These are phyloP conservation scores for Epizoanthus ramosus DNA, from an alignment of 92 coral and sea anemone genomes.

Conservation along the genomic window DNA sequence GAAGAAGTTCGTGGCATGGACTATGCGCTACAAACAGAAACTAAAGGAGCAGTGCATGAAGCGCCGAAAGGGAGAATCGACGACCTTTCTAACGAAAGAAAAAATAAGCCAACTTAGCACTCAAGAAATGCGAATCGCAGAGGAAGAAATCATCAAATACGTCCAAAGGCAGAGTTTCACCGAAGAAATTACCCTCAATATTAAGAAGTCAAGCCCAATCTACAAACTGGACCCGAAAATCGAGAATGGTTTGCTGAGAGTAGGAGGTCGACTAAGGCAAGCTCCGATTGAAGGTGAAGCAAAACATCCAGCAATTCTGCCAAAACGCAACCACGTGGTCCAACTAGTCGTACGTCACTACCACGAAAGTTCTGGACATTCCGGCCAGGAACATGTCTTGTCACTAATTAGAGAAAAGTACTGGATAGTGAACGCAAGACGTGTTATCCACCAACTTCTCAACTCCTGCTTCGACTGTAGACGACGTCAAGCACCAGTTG, in stretches of 20 bases:
- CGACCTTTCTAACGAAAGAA: neutral
- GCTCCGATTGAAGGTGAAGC: slow-evolving; percentile 36
- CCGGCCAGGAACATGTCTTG: slow-evolving; percentile 36
- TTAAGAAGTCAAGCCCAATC: slow-evolving; percentile 48
- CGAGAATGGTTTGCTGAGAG: neutral
- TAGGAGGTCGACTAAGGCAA: slow-evolving; percentile 42
- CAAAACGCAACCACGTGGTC: slow-evolving; percentile 36
- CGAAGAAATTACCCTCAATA: slow-evolving; percentile 34
- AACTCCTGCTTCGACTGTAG: slow-evolving; percentile 44
- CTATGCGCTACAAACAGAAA: too few relatives aligned
- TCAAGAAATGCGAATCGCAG: slow-evolving; percentile 50
- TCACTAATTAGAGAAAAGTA: slow-evolving; percentile 22
- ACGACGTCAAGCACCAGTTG: slow-evolving; percentile 48
- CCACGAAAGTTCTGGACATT: slow-evolving; percentile 39
- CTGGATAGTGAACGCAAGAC: slow-evolving; percentile 37
- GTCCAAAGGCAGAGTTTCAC: slow-evolving; percentile 47
- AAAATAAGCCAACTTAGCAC: neutral
- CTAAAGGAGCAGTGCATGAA: too few relatives aligned
- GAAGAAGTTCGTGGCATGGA: too few relatives aligned
- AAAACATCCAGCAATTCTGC: slow-evolving; percentile 27
- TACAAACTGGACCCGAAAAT: slow-evolving; percentile 38
- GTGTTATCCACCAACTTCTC: neutral
- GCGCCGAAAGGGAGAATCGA: too few relatives aligned
- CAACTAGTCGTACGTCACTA: slow-evolving; percentile 22
- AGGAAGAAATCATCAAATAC: slow-evolving; percentile 44